Conservation (phyloP, 1,140 invertebrate species). For the Panulirus ornatus region DNA sequence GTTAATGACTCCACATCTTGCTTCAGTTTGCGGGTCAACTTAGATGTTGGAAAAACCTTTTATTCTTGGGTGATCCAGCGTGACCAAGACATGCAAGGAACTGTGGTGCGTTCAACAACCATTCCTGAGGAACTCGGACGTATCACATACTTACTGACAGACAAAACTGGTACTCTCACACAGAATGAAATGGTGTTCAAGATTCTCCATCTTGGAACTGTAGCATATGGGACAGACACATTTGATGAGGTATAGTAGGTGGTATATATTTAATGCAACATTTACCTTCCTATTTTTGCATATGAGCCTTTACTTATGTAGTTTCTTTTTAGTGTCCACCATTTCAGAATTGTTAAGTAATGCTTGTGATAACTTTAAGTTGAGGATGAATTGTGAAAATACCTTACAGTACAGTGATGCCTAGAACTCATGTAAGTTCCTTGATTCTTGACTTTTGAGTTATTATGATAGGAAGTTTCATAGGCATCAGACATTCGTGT, state of each 20-base stretch:
- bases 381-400: too few species aligned
- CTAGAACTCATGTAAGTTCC: too few species aligned
- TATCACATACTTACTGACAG: constrained; percentile 96
- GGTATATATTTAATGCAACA: too few species aligned
- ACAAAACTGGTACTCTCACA: constrained; percentile 99
- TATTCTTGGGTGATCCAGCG: constrained; percentile 98
- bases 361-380: too few species aligned
- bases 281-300: too few species aligned
- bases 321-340: too few species aligned
- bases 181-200: constrained; percentile 99
- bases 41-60: constrained; percentile 98
- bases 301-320: too few species aligned
- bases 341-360: too few species aligned
- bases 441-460: too few species aligned
- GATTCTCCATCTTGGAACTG: constrained; percentile 93
- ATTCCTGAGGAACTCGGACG: constrained; percentile 99
- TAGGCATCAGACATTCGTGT: too few species aligned
- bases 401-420: too few species aligned
- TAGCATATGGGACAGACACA: constrained; percentile 90
- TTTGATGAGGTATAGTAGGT: constrained; percentile 94
- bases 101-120: constrained; percentile 98
- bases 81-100: constrained; percentile 94
- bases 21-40: constrained; percentile 94
- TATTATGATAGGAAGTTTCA: too few species aligned
- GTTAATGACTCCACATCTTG: constrained; percentile 25